These are phyloP conservation scores for Mythimna vitellina DNA, from an alignment of 2,888 invertebrate genomes.

Conservation along the genomic window DNA sequence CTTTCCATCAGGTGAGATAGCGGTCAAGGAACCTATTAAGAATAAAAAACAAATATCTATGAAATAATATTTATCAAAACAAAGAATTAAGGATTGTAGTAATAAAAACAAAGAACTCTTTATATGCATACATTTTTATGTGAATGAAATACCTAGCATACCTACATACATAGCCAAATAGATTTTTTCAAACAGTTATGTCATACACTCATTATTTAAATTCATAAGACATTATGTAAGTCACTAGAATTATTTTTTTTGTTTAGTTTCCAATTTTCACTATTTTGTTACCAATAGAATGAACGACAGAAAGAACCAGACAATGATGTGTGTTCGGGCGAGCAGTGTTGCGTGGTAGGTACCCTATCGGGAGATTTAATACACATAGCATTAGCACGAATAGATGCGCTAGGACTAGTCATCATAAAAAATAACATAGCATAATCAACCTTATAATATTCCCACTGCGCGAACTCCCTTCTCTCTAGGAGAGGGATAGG, in stretches of 20 bases:
- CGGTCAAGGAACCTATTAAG: no score
- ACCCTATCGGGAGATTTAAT: background rate
- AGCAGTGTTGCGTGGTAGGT: constrained; percentile 17
- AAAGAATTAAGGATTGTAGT: no score
- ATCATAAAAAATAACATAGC: no score
- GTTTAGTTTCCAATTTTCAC: background rate
- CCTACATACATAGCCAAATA: constrained; percentile 33
- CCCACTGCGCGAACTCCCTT: no score
- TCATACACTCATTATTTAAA: constrained; percentile 29
- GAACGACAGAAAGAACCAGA: background rate
- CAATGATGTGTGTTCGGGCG: background rate
- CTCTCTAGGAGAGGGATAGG: no score
- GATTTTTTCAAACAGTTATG: constrained; percentile 29
- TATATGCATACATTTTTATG: background rate
- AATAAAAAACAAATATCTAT: no score
- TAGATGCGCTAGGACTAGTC: no score
- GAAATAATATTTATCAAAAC: no score
- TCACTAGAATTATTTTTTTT: background rate
- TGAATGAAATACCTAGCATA: background rate
- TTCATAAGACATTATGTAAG: constrained; percentile 23
- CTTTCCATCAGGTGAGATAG: no score
- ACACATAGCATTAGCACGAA: background rate
- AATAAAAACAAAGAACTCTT: background rate
- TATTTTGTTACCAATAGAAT: background rate
- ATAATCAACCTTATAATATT: no score